These are phyloP conservation scores for Chamaedrilus cognettii DNA, from an alignment of 2,888 invertebrate species.

Conservation along the genomic window DNA sequence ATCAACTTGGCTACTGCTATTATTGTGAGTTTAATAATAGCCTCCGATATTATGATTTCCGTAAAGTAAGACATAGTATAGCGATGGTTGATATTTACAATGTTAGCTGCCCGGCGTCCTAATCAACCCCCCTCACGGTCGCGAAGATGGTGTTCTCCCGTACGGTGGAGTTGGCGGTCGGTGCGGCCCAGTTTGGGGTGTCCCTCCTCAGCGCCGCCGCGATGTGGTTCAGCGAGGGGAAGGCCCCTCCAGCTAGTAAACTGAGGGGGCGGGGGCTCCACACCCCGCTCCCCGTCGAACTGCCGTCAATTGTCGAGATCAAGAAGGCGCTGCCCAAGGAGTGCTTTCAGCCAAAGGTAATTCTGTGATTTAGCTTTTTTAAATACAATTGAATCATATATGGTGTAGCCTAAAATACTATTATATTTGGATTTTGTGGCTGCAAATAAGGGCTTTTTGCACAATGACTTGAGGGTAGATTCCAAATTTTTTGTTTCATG, in stretches of 20 bases:
- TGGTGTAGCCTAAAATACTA: too few relatives aligned
- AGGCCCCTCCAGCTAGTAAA: slow-evolving; percentile 16
- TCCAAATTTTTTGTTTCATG: too few relatives aligned
- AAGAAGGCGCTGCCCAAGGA: slow-evolving; percentile 46
- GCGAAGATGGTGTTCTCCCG: not conserved
- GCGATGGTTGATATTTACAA: not conserved
- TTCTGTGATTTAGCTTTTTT: too few relatives aligned
- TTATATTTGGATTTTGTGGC: too few relatives aligned
- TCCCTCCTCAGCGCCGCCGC: slow-evolving; percentile 47
- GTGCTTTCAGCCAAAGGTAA: slow-evolving; percentile 46
- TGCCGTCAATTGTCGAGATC: slow-evolving; percentile 50
- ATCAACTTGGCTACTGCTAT: too few relatives aligned
- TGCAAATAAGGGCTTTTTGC: too few relatives aligned
- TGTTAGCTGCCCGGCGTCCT: not conserved
- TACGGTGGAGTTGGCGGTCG: not conserved
- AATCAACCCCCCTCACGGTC: not conserved
- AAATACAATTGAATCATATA: too few relatives aligned
- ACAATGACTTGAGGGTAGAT: too few relatives aligned
- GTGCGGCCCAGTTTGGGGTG: not conserved
- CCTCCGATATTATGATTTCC: too few relatives aligned
- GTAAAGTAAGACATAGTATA: too few relatives aligned
- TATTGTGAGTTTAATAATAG: too few relatives aligned
- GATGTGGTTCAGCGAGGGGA: slow-evolving; percentile 69
- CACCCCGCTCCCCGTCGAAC: slow-evolving; percentile 32
- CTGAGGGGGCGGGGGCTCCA: slow-evolving; percentile 27